Percentiles rank a stretch among this genome's conserved stretches.
Conservation (phyloP, 1,140 invertebrate genomes). For the Papilio polyxenes region DNA sequence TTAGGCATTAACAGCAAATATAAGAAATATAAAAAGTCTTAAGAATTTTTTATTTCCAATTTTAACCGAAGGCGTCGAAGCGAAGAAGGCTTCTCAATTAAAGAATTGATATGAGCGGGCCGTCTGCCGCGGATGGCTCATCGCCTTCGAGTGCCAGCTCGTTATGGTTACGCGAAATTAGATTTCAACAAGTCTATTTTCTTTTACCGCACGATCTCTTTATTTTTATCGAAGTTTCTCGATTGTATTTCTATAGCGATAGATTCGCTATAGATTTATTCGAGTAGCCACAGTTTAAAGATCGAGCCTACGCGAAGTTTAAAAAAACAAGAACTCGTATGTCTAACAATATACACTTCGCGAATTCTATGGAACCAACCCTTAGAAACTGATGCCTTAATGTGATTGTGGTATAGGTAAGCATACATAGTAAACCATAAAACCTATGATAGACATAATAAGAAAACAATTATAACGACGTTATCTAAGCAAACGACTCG, state of each 20-base stretch:
- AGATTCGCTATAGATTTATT: neutral
- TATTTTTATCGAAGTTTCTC: constrained; percentile 62
- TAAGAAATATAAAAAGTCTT: constrained; percentile 14
- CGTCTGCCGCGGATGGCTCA: constrained; percentile 77
- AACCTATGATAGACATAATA: neutral
- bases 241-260: constrained; percentile 39
- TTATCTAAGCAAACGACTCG: neutral
- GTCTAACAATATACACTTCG: neutral
- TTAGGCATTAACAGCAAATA: neutral
- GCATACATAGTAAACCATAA: neutral
- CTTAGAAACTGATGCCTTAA: no score
- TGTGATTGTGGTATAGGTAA: no score
- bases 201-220: constrained; percentile 61
- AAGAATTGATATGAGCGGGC: constrained; percentile 75
- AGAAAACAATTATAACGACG: neutral
- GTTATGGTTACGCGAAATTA: constrained; percentile 80
- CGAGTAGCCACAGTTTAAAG: neutral
- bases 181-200: constrained; percentile 80
- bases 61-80: constrained; percentile 52
- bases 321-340: neutral
- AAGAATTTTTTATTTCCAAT: constrained; percentile 12
- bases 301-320: neutral
- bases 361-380: neutral
- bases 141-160: constrained; percentile 71
- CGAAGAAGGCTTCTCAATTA: constrained; percentile 71